Evolutionary conservation across 1,140 invertebrate genomes (phyloP).

Genomic region (Drosophila bipectinata): DNA sequence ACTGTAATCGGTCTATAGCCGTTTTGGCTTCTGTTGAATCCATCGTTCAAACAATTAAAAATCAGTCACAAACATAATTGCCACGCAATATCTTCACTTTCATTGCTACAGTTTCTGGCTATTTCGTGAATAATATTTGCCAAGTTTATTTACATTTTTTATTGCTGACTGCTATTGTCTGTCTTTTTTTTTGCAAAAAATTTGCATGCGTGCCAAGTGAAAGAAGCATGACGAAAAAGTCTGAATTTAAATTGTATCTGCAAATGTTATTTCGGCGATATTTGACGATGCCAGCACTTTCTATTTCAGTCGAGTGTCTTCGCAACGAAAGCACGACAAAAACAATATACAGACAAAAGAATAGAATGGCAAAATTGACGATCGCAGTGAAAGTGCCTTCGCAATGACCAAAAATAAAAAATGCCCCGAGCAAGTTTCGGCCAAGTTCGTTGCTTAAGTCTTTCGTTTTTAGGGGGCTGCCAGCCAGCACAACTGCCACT

Average conservation of each 20-base stretch:
- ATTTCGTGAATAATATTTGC: conserved; percentile 45
- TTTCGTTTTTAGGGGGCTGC: conserved; percentile 48
- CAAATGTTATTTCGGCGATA: conserved; percentile 17
- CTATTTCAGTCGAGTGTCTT: conserved; percentile 59
- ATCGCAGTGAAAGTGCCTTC: conserved; percentile 67
- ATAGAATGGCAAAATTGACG: conserved; percentile 62
- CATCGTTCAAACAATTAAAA: conserved; percentile 37
- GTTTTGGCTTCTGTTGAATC: conserved; percentile 27
- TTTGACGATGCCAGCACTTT: conserved; percentile 51
- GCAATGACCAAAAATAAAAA: conserved; percentile 24
- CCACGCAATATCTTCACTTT: conserved; percentile 62
- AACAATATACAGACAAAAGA: conserved; percentile 59
- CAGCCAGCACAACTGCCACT: conserved; percentile 13
- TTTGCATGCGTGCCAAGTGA: conserved; percentile 64
- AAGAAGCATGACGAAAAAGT: conserved; percentile 44
- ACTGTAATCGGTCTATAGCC: conserved; percentile 23
- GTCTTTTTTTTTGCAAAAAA: conserved; percentile 33
- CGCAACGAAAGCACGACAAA: background rate
- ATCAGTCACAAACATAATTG: conserved; percentile 50
- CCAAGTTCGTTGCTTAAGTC: conserved; percentile 62
- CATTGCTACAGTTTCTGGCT: conserved; percentile 27
- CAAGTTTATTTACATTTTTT: conserved; percentile 37
- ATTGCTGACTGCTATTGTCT: conserved; percentile 1
- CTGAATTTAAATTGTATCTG: conserved; percentile 50
- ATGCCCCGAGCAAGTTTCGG: conserved; percentile 8